These are phyloP conservation scores for Heterocephalus glaber DNA, from an alignment of 2,113 vertebrate species.

Conservation along the genomic window DNA sequence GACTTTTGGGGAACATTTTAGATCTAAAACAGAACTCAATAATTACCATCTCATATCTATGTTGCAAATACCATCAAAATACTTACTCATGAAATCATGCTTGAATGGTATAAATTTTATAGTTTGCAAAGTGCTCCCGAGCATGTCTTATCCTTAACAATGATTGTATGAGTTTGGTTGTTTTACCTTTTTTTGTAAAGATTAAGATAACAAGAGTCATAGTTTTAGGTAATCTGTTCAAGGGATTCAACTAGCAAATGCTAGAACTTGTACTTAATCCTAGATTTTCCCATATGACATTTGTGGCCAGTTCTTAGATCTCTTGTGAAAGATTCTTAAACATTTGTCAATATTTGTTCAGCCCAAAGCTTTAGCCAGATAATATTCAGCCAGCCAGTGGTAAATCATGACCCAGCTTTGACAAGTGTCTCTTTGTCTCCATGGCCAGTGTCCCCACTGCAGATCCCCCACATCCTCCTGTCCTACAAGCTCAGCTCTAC, in stretches of 20 bases:
- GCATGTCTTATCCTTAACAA: background rate
- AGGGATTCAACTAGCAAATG: background rate
- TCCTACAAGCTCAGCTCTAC: background rate
- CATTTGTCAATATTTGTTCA: background rate
- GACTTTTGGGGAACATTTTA: background rate
- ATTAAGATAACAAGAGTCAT: background rate
- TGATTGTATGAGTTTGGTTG: background rate
- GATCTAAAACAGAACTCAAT: background rate
- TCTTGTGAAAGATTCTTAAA: background rate
- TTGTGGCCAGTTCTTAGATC: background rate
- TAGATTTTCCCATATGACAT: background rate
- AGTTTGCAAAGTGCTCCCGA: background rate
- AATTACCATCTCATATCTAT: background rate
- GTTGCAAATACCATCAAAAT: background rate
- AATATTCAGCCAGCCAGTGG: background rate
- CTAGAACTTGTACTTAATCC: background rate
- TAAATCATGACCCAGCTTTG: background rate
- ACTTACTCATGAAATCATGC: background rate
- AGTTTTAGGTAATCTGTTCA: background rate
- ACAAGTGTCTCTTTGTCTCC: background rate
- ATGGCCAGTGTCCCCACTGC: fast-evolving
- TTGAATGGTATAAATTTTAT: background rate
- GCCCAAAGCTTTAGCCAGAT: background rate
- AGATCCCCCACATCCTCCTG: background rate
- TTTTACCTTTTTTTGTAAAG: background rate